Evolutionary conservation across 2,888 invertebrate species (phyloP), one percentile per base, ranked within the genome.

Genomic region (Graphium colonna): DNA sequence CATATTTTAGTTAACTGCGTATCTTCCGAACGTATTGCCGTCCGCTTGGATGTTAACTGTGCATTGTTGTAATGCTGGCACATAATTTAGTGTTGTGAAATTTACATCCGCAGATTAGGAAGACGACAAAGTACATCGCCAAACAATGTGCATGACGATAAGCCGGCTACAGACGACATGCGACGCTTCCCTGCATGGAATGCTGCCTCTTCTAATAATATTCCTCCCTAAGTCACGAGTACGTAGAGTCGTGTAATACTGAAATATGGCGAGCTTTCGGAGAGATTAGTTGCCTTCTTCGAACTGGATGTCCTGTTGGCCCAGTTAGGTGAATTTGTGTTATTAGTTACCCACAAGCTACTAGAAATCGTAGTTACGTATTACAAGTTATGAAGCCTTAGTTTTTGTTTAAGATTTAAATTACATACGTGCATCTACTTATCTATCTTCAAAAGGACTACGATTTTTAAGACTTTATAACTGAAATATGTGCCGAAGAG

Each of bases 141-240:
- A 41, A 54, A 54, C 54, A 54, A 54, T 50, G 36, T 44, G 33
- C 8, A 16, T 13, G 13, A 44, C 54, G 53, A 53, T 53, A 53
- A 53, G 53, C 48, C 38, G 39, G 15, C 44, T 53, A 33, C 49
- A 49, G 53, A 53, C 48, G 54, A 54, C 54, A 54, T 54, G 54
- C 54, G 44, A 54, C 45, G 54, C 21, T 54, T 36, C 41, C 36
- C 13, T 54, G 50, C 45, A 54, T 54, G 54, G 21, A 50, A 45
- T 50, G 45, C 39, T 45, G 16, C 13, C 43, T 38, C 12, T 15
- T 36, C 33, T 44, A 18, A 48, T 53, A 53, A 48, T 42, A 13
- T 42, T 31, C 12, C 13, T n/a, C n/a, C 38, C n/a, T 41, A 46
- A 33, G 31, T 28, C 16, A 38, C 33, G 33, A 51, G 21, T 1